Percentiles rank a stretch among this genome's conserved stretches.
Evolutionary conservation across 2,113 vertebrate genomes (phyloP).

Genomic region (Gymnorhina tibicen): DNA sequence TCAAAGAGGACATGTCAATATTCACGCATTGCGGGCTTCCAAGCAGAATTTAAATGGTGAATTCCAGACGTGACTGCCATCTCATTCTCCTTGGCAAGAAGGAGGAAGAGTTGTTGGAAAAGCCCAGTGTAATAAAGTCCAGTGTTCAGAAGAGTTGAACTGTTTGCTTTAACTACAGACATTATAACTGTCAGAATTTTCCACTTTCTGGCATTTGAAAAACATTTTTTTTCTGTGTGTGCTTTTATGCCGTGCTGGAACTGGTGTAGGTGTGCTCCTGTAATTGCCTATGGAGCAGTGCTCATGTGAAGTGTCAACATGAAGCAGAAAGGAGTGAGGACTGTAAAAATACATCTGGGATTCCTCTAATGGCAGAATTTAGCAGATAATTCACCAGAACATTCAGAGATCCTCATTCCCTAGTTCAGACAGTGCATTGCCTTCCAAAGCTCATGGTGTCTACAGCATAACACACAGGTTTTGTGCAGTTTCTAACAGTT

Average conservation of each 20-base stretch:
- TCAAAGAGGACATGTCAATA: accelerated
- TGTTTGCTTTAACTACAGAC: not conserved
- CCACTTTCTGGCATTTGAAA: not conserved
- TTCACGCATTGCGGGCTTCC: accelerated
- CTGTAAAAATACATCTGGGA: not conserved
- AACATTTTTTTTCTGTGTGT: not conserved
- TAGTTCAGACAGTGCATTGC: not conserved
- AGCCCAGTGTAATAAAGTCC: not conserved
- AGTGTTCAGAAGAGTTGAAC: not conserved
- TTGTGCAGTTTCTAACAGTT: not conserved
- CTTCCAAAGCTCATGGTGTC: not conserved
- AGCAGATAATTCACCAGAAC: not conserved
- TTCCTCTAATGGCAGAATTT: not conserved
- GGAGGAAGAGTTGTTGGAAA: not conserved
- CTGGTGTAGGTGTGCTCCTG: no score
- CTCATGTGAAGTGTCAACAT: not conserved
- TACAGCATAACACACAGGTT: not conserved
- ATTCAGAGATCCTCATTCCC: not conserved
- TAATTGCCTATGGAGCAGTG: not conserved
- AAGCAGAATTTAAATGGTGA: not conserved
- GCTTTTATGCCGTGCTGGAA: no score
- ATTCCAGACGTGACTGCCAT: not conserved
- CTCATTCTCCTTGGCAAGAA: not conserved
- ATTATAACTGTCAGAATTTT: not conserved
- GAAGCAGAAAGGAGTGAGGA: not conserved